These are phyloP conservation scores for Fukomys damarensis DNA, from an alignment of 2,113 vertebrate species.

Conservation along the genomic window DNA sequence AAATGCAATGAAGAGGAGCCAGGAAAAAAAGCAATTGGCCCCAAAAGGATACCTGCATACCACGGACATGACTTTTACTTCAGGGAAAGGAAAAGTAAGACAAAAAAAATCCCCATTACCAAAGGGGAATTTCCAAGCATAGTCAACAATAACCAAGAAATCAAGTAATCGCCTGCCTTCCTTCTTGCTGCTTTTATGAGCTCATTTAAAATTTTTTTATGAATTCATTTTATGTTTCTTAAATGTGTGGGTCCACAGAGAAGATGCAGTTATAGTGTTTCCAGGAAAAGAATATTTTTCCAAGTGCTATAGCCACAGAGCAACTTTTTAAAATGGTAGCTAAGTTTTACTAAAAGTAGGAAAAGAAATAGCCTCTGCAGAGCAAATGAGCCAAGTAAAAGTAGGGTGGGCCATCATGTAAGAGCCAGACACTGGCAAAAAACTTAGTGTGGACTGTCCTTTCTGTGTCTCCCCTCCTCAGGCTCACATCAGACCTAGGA, in stretches of 20 bases:
- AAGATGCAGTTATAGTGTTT: background rate
- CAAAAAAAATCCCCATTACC: background rate
- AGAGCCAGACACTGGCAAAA: background rate
- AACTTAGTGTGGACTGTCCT: background rate
- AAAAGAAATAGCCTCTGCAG: background rate
- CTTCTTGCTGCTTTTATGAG: conserved; percentile 8
- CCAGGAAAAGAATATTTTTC: background rate
- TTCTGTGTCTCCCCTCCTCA: background rate
- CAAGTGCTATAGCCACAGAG: background rate
- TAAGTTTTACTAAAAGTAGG: background rate
- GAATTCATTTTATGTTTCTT: background rate
- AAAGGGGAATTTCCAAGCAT: conserved; percentile 53
- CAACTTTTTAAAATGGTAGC: background rate
- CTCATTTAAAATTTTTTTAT: background rate
- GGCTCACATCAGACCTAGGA: background rate
- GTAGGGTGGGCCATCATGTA: background rate
- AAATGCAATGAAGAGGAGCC: background rate
- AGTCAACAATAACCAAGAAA: background rate
- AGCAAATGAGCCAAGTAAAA: background rate
- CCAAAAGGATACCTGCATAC: background rate
- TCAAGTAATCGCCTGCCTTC: background rate
- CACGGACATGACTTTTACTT: background rate
- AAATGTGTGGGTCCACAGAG: background rate
- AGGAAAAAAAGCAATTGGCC: background rate
- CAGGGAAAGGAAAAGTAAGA: conserved; percentile 28